Base-by-base conservation (phyloP, 2,888 invertebrate species). In the Synanthedon myopaeformis region DNA sequence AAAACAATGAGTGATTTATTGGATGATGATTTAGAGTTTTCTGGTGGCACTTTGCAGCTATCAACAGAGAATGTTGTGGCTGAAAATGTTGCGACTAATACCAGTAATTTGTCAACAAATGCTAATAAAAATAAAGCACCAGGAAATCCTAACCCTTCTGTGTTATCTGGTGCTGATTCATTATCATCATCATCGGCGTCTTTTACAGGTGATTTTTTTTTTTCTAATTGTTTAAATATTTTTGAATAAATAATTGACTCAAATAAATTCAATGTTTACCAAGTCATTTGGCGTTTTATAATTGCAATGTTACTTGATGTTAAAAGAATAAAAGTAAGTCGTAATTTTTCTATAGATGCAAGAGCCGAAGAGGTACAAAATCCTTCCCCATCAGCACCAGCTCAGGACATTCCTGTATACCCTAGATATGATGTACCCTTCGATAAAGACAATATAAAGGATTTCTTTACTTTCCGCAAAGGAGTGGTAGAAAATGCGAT, bases 401-500 rank as follows among this genome's bases (percentile, higher is more conserved):
- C 77, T 48, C 60, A 68, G 2, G 61, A 67, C 2, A 74, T 79
- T 50, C 60, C 68, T 2, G 62, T 67, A 3, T 83, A 80, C 58
- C 87, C 85, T 28, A 75, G 84, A 3, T 84, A 82, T 50, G 85
- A 83, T 65, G 77, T 82, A 41, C 84, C 82, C n/a, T 86, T 82
- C 70, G 80, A 82, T 61, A 72, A 71, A 51, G 89, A 91, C 55
- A 90, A 92, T 62, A 91, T 92, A 17, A 90, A 90, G 59, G 91
- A 84, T 61, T 94, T 91, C 76, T 94, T 94, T 69, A 91, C 92
- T 42, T 92, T 91, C 68, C 89, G 95, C 56, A 91, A 92, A 61
- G 93, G 92, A 23, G 91, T 93, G 12, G 90, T 94, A 11, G 92
- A 93, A 61, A 89, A 89, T 59, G 94, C 94, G 3, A 89, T 94